Conservation (phyloP, 2,797 vertebrate species). For the Myripristis murdjan region DNA sequence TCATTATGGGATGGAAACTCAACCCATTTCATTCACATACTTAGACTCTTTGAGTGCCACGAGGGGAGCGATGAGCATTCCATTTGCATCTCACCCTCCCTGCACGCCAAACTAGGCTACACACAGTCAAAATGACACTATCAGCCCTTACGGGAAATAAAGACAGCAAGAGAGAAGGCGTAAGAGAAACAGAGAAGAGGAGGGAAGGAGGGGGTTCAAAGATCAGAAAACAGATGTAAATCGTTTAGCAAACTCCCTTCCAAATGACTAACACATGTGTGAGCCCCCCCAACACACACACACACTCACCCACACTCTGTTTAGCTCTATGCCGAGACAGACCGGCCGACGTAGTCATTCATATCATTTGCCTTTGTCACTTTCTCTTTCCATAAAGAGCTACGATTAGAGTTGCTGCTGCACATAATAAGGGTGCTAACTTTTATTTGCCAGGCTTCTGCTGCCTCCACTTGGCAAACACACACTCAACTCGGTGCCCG, state of each 20-base stretch:
- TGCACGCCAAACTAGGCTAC: constrained; percentile 21
- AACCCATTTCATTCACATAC: constrained; percentile 67
- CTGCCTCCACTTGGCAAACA: constrained; percentile 43
- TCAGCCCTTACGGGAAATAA: constrained; percentile 72
- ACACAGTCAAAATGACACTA: constrained; percentile 61
- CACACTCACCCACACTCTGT: constrained; percentile 12
- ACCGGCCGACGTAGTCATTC: constrained; percentile 29
- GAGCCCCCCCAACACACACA: constrained; percentile 43
- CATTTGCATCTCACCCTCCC: constrained; percentile 48
- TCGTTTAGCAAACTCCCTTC: constrained; percentile 80
- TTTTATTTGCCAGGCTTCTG: constrained; percentile 27
- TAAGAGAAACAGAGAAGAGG: constrained; percentile 24
- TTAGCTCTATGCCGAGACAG: constrained; percentile 20
- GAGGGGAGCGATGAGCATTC: constrained; percentile 57
- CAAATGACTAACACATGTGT: constrained; percentile 89
- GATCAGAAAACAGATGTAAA: constrained; percentile 90
- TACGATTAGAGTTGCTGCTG: constrained; percentile 4
- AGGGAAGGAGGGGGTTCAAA: constrained; percentile 82
- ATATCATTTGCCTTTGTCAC: constrained; percentile 55
- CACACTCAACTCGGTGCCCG: constrained; percentile 9
- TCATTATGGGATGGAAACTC: constrained; percentile 63
- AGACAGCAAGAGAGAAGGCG: constrained; percentile 48
- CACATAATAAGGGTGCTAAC: constrained; percentile 12
- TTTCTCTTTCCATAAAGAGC: constrained; percentile 4
- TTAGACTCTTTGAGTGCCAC: constrained; percentile 60